A percentile compares a stretch with the other conserved stretches of the same genome.
These are phyloP conservation scores for Thereva unica DNA, from an alignment of 2,888 invertebrate species.

Conservation along the genomic window DNA sequence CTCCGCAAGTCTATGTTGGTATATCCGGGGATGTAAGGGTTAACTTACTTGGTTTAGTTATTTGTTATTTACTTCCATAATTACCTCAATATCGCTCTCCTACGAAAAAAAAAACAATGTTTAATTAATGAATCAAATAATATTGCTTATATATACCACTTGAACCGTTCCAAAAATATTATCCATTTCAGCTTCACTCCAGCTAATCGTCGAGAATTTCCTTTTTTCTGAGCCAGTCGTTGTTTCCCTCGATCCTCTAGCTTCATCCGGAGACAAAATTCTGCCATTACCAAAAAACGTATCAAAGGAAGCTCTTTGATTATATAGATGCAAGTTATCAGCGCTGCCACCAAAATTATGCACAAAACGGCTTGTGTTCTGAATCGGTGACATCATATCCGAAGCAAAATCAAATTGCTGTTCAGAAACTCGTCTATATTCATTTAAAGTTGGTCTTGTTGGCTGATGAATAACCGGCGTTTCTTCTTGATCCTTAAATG, in stretches of 20 bases:
- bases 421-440: background rate
- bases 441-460: slow-evolving; percentile 36
- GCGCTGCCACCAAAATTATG: slow-evolving; percentile 57
- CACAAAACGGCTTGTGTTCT: slow-evolving; percentile 56
- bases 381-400: slow-evolving; percentile 55
- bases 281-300: slow-evolving; percentile 43
- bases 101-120: background rate
- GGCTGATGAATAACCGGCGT: background rate
- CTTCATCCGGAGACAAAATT: background rate
- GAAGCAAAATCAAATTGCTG: slow-evolving; percentile 35
- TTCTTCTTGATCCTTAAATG: slow-evolving; percentile 50
- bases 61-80: background rate
- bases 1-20: too few relatives aligned
- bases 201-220: background rate
- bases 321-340: slow-evolving; percentile 53
- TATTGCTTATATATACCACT: slow-evolving; percentile 1
- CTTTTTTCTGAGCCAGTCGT: background rate
- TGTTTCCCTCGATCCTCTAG: background rate
- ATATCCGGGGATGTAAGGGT: too few relatives aligned
- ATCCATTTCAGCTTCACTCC: too few relatives aligned
- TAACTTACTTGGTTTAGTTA: too few relatives aligned
- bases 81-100: slow-evolving; percentile 17
- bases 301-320: slow-evolving; percentile 48
- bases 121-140: background rate
- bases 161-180: too few relatives aligned